A percentile compares a stretch with the other conserved stretches of the same genome.
Evolutionary conservation across 2,797 vertebrate genomes (phyloP).

Genomic region (Uromys caudimaculatus): DNA sequence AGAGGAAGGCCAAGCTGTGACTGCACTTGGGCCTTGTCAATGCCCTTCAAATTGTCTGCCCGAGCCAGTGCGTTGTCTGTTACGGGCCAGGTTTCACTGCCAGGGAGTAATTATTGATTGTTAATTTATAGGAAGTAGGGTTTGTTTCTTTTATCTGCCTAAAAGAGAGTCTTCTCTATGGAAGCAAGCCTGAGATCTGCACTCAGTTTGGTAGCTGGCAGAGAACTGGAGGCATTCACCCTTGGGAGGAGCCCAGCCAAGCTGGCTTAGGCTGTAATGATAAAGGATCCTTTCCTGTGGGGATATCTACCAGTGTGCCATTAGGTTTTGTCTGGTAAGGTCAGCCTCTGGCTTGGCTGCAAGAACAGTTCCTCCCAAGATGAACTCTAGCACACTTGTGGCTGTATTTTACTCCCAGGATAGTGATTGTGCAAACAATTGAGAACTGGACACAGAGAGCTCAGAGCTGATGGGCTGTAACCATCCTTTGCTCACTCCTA

Average conservation of each 20-base stretch:
- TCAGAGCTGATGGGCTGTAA: background rate
- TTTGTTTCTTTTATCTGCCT: constrained; percentile 71
- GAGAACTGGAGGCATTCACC: background rate
- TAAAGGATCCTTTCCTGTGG: background rate
- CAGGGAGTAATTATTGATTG: background rate
- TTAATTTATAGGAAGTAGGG: background rate
- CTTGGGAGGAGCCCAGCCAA: background rate
- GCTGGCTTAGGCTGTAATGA: background rate
- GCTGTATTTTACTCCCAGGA: constrained; percentile 55
- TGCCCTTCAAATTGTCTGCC: background rate
- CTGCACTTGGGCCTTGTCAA: background rate
- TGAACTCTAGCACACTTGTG: constrained; percentile 44
- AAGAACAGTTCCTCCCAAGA: constrained; percentile 26
- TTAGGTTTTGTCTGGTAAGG: constrained; percentile 41
- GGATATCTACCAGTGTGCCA: background rate
- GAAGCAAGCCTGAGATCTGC: background rate
- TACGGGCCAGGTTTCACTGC: background rate
- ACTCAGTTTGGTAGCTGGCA: background rate
- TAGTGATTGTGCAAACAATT: constrained; percentile 54
- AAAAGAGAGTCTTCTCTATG: constrained; percentile 52
- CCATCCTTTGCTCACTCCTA: rapidly evolving
- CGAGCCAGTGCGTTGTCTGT: background rate
- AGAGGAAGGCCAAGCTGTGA: background rate
- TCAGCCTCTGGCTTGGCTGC: background rate
- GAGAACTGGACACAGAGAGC: background rate